Percentiles rank a stretch among this genome's conserved stretches.
phyloP scores from a whole-genome alignment of 2,888 invertebrate genomes.

The Dynastes grantii region DNA sequence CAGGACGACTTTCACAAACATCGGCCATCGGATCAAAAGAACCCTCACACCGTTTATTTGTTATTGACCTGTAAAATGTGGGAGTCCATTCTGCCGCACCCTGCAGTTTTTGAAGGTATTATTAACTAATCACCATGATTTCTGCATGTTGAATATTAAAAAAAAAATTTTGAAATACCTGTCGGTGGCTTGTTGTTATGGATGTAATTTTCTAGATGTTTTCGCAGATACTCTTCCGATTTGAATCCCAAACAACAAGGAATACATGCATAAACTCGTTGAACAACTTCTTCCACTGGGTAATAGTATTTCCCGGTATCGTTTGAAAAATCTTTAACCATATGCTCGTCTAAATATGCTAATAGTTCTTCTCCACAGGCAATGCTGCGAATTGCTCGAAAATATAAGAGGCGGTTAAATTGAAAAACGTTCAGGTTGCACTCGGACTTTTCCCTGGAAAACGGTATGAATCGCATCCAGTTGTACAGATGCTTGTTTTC shows the following conservation, averaged over 20 bases:
- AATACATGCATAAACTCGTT: not conserved
- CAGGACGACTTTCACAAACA: too few species aligned
- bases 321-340: not conserved
- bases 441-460: not conserved
- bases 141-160: too few species aligned
- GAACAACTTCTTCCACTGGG: not conserved
- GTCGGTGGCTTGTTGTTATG: too few species aligned
- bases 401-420: not conserved
- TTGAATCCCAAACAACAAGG: slow-evolving; percentile 3
- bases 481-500: slow-evolving; percentile 2
- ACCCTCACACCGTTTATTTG: too few species aligned
- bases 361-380: not conserved
- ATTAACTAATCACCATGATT: too few species aligned
- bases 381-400: not conserved
- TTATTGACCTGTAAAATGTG: too few species aligned
- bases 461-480: not conserved
- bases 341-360: not conserved
- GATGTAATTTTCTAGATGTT: not conserved
- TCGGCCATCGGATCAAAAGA: too few species aligned
- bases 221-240: not conserved
- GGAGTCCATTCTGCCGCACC: too few species aligned
- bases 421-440: not conserved
- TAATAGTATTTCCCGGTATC: not conserved
- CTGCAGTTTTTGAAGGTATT: too few species aligned
- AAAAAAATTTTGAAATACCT: too few species aligned